A percentile compares a stretch with the other conserved stretches of the same genome.
Conservation (phyloP, 2,113 vertebrate genomes). For the Ornithorhynchus anatinus region DNA sequence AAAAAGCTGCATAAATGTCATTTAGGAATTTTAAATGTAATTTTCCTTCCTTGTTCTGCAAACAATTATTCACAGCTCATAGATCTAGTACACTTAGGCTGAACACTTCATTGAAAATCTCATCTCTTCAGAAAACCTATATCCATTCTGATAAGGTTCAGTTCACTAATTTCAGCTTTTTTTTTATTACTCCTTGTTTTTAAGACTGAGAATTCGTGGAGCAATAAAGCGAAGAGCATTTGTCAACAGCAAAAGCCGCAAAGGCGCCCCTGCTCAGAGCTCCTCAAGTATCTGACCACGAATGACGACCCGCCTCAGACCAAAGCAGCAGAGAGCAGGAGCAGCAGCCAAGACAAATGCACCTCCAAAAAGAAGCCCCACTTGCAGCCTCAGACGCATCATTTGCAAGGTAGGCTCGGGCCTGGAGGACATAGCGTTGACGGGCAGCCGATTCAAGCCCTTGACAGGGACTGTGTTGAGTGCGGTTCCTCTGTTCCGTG, state of each 20-base stretch:
- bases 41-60: constrained; percentile 82
- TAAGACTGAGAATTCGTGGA: constrained; percentile 96
- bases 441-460: constrained; percentile 56
- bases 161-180: constrained; percentile 74
- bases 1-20: constrained; percentile 78
- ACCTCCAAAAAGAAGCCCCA: constrained; percentile 84
- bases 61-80: constrained; percentile 85
- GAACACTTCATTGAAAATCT: constrained; percentile 78
- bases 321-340: constrained; percentile 90
- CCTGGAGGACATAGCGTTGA: constrained; percentile 53
- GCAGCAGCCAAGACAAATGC: constrained; percentile 89
- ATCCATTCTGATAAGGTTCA: constrained; percentile 86
- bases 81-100: constrained; percentile 77
- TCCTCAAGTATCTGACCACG: constrained; percentile 98
- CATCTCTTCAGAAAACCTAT: constrained; percentile 79
- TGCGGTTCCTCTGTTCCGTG: not conserved
- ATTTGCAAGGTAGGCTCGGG: constrained; percentile 90
- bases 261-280: constrained; percentile 97
- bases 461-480: fast-evolving
- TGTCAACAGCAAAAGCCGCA: constrained; percentile 91
- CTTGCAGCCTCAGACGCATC: constrained; percentile 83
- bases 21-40: constrained; percentile 83
- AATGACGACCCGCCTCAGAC: constrained; percentile 92
- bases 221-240: constrained; percentile 89
- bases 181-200: constrained; percentile 57